Base-by-base conservation (phyloP, 2,113 vertebrate genomes). In the Tetrao urogallus region DNA sequence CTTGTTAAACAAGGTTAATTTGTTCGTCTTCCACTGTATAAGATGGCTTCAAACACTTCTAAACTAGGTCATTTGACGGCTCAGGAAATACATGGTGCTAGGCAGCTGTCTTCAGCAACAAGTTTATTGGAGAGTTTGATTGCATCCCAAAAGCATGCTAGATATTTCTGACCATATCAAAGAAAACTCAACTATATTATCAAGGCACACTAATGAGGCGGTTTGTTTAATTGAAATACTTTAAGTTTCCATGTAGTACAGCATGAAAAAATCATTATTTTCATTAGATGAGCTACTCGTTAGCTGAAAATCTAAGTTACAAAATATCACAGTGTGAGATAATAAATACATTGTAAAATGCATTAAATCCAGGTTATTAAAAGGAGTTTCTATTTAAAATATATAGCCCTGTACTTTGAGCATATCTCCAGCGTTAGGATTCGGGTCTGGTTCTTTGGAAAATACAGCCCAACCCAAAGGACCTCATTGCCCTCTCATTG, bases 221-320 rank as follows among this genome's bases (percentile, higher is more conserved):
- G 96, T 97, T 98, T 97, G 97, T 97, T 97, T 97, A 97, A 97
- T 92, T 96, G 97, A 97, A 97, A 95, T 96, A 81, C 66, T 97
- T 96, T 97, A 97, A 97, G 92, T 97, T 96, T 94, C 95, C 89
- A 94, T 96, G 95, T 96, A 96, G 95, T 97, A 96, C 76, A 96
- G 93, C 96, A 97, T 97, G 83, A 97, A 98, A 97, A 97, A 97
- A 97, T 96, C 79, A 95, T 97, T 97, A 95, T 97, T 97, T 98
- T 97, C 93, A 97, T 96, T 97, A 97, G 95, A 91, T 86, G 95
- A 97, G 95, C 92, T 96, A 93, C 96, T 98, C 82, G 65, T 97
- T 97, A 97, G 93, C 58, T 81, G 83, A 86, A 96, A 97, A 92
- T 95, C 88, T 82, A 97, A 96, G 91, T 95, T 97, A 95, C 91